Base-by-base conservation (phyloP, 2,888 invertebrate species). In the Meganola albula region DNA sequence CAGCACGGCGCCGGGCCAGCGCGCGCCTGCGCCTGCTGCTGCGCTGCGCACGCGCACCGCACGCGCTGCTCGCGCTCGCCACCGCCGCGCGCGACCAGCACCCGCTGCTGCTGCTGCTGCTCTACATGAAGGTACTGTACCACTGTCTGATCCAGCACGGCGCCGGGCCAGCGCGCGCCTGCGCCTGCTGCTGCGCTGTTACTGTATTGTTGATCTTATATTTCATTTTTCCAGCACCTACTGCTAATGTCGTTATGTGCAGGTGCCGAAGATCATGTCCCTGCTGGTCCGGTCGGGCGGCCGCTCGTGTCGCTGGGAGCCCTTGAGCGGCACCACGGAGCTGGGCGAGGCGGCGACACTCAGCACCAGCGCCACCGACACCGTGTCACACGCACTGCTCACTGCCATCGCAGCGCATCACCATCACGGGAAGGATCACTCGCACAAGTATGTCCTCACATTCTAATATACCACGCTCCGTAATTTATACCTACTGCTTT, bases 371-470 rank as follows among this genome's bases (percentile, higher is more conserved):
- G 86, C 88, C 28, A 86, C 94, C 31, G 96, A 96, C 76, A 87
- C 89, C 44, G 90, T 94, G 58, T 92, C 93, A 26, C 95, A 96
- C 69, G 88, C 91, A 34, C 75, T 96, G 50, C 80, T 98, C 37
- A 95, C 94, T 1, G 93, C 94, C 8, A 75, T 97, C 91, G 2
- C 64, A 44, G 43, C 63, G 40, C 59, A 55, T 5, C 58, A 58
- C 26, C 44, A 53, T 10, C 66, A 68, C 42, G 40, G 21, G 44
- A 78, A 77, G 63, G 76, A 78, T 1, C 57, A 65, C 26, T 36
- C 62, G 6, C 61, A 66, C 22, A 80, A 67, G 82, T 78, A 8
- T 27, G 44, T 32, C 2, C 1, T 8, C 12, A 2, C 21, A 13
- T 11, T 8, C 30, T 27, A 8, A 27, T 8, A 29, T 12, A 11